Evolutionary conservation across 2,797 vertebrate genomes (phyloP).

Genomic region (Erpetoichthys calabaricus): DNA sequence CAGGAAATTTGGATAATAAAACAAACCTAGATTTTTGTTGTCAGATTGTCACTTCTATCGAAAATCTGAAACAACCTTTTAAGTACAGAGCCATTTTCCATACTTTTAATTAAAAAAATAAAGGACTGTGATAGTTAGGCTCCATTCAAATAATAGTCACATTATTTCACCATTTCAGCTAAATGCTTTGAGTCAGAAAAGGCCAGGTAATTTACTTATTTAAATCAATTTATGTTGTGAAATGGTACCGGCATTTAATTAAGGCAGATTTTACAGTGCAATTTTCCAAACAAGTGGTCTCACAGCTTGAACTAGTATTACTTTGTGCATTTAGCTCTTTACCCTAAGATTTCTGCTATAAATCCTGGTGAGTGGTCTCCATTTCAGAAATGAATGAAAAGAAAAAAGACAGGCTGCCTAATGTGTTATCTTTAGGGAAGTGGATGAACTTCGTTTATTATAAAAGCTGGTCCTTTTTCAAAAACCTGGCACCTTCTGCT

Average conservation of each 20-base stretch:
- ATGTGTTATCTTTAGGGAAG: no score
- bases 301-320: conserved; percentile 17
- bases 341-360: conserved; percentile 12
- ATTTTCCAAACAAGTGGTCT: conserved; percentile 13
- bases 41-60: no score
- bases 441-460: no score
- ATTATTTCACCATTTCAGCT: conserved; percentile 4
- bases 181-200: conserved; percentile 7
- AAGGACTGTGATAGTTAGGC: background rate
- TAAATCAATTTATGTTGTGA: conserved; percentile 21
- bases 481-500: no score
- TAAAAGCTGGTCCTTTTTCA: no score
- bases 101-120: background rate
- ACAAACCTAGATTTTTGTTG: no score
- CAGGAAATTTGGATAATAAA: no score
- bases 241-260: conserved; percentile 21
- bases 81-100: no score
- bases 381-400: background rate
- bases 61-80: no score
- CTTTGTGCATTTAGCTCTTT: conserved; percentile 22
- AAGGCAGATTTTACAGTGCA: conserved; percentile 22
- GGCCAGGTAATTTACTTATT: conserved; percentile 14
- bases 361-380: conserved; percentile 18
- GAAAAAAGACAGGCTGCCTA: no score
- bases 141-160: background rate